Conservation (phyloP, 2,888 invertebrate genomes). For the Homarus gammarus region DNA sequence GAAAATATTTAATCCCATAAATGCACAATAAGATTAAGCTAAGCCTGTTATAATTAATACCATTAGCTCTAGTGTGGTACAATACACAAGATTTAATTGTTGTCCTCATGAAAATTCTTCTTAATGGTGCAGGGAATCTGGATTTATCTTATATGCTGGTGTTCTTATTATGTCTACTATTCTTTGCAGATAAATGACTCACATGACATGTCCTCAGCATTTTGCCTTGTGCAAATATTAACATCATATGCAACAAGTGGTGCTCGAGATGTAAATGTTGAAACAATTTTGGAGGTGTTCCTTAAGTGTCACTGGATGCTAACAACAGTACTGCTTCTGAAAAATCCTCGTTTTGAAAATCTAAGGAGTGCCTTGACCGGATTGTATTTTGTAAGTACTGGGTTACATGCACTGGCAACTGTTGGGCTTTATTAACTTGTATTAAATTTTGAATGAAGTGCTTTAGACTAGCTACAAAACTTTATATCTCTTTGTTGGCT, state of each 20-base stretch:
- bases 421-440: not conserved
- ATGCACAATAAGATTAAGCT: no score
- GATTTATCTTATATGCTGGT: no score
- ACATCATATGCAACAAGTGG: not conserved
- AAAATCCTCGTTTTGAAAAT: not conserved
- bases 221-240: not conserved
- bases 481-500: not conserved
- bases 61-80: no score
- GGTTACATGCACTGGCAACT: not conserved
- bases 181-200: not conserved
- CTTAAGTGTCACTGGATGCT: not conserved
- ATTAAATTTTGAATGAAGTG: no score
- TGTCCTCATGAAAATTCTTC: no score
- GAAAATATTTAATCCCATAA: no score
- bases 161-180: not conserved
- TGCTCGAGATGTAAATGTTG: not conserved
- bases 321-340: not conserved
- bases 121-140: no score
- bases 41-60: no score
- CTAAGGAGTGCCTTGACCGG: not conserved
- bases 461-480: no score
- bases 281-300: not conserved
- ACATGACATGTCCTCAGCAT: not conserved
- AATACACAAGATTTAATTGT: no score
- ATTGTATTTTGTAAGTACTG: conserved; percentile 6